phyloP scores from a whole-genome alignment of 1,140 invertebrate species.

The Panagrolaimus sp. region DNA sequence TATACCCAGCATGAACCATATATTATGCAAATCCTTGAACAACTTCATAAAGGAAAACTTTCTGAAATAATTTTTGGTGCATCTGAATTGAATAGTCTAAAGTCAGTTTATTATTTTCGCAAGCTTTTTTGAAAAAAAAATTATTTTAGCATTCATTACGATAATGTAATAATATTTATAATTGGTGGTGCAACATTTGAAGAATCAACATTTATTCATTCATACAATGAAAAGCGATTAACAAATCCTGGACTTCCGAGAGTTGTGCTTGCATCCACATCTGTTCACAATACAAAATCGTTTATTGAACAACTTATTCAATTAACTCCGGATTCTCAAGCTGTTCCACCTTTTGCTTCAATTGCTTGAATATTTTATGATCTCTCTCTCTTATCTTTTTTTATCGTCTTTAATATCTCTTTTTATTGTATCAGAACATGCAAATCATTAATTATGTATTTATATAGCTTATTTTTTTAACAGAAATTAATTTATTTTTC shows the following conservation, averaged over 20 bases:
- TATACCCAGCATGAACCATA: constrained; percentile 58
- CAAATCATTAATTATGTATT: too few species aligned
- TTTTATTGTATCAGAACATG: too few species aligned
- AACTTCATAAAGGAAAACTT: constrained; percentile 36
- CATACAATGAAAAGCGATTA: constrained; percentile 69
- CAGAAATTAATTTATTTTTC: too few species aligned
- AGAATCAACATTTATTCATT: constrained; percentile 80
- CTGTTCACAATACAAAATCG: constrained; percentile 72
- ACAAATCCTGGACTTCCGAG: constrained; percentile 66
- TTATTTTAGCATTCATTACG: constrained; percentile 60
- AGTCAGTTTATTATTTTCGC: constrained; percentile 28
- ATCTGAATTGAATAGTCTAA: constrained; percentile 29
- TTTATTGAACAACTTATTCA: constrained; percentile 14
- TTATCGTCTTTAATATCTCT: too few species aligned
- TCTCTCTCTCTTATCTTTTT: not conserved
- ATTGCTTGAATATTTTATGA: not conserved
- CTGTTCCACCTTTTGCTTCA: not conserved
- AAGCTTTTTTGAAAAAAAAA: constrained; percentile 14
- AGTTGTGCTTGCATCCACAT: constrained; percentile 81
- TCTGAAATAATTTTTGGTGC: constrained; percentile 35
- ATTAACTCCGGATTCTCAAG: not conserved
- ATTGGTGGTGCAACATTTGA: constrained; percentile 95
- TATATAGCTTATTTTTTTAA: too few species aligned
- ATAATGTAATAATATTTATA: constrained; percentile 88
- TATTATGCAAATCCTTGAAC: constrained; percentile 50